Evolutionary conservation across 1,140 invertebrate species (phyloP).

Genomic region (Piezodorus guildinii): DNA sequence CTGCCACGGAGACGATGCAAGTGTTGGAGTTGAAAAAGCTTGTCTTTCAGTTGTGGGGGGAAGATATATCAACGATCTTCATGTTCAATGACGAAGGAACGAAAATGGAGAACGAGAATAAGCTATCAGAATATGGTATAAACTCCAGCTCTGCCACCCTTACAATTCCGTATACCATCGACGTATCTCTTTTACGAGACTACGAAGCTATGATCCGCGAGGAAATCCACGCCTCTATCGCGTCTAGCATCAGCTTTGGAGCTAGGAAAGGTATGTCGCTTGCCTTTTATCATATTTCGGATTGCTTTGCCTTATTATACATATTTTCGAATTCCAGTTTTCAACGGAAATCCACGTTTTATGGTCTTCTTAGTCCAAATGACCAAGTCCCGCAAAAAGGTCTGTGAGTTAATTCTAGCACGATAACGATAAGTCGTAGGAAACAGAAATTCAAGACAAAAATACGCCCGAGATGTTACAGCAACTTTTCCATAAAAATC

Average conservation of each 20-base stretch:
- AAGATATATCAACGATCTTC: background rate
- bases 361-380: no score
- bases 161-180: background rate
- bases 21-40: background rate
- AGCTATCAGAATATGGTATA: background rate
- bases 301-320: background rate
- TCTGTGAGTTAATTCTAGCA: no score
- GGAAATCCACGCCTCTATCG: no score
- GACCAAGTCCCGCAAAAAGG: no score
- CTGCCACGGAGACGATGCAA: background rate
- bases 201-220: background rate
- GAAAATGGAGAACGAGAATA: background rate
- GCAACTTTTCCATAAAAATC: no score
- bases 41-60: background rate
- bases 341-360: no score
- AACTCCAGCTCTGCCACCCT: background rate
- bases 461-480: no score
- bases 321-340: no score
- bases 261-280: no score
- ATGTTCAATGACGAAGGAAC: background rate
- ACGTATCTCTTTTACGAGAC: background rate
- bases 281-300: background rate
- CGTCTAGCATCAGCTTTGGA: no score
- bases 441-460: no score
- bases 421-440: no score